phyloP scores from a whole-genome alignment of 2,888 invertebrate genomes.

The Tridacna gigas region DNA sequence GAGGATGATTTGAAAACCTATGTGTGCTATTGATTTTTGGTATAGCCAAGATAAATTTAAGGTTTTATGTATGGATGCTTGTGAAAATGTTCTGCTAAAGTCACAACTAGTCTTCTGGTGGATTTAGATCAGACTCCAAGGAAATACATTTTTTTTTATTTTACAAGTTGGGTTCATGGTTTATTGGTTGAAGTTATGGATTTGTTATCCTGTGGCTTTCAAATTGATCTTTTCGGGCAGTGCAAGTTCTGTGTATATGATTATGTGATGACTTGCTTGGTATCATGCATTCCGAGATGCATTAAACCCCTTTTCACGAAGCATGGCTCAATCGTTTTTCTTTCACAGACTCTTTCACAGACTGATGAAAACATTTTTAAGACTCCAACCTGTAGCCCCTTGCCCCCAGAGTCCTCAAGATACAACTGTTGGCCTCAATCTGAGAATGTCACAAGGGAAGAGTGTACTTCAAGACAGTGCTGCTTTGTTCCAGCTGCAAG shows the following conservation, averaged over 20 bases:
- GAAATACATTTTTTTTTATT: too few relatives aligned
- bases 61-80: too few relatives aligned
- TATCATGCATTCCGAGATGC: not conserved
- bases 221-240: not conserved
- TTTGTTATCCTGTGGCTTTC: not conserved
- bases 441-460: constrained; percentile 41
- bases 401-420: constrained; percentile 33
- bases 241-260: too few relatives aligned
- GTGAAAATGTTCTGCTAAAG: too few relatives aligned
- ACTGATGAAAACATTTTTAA: not conserved
- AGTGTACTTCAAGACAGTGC: constrained; percentile 70
- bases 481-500: constrained; percentile 60
- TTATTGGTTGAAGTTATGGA: too few relatives aligned
- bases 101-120: too few relatives aligned
- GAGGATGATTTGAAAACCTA: too few relatives aligned
- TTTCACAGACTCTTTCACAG: not conserved
- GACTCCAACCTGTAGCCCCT: not conserved
- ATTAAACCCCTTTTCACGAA: not conserved
- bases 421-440: constrained; percentile 74
- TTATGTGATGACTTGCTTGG: not conserved
- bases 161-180: too few relatives aligned
- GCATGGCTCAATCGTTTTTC: not conserved
- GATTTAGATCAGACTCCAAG: too few relatives aligned
- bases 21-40: too few relatives aligned
- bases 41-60: too few relatives aligned